Base-by-base conservation (phyloP, 2,113 vertebrate genomes). In the Ailuropoda melanoleuca region DNA sequence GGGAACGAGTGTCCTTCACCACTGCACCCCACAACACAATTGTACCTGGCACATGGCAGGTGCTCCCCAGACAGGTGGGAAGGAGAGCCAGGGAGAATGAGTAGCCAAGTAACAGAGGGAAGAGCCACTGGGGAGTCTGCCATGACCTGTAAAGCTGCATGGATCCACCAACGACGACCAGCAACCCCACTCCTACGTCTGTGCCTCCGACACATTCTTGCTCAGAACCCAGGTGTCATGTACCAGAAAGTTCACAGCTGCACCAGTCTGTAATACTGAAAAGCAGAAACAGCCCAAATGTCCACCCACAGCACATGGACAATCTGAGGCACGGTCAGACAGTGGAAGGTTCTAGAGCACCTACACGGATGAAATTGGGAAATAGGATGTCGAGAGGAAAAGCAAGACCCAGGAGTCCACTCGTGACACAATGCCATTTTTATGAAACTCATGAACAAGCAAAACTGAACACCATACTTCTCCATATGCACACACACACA, bases 201-300 rank as follows among this genome's bases (percentile, higher is more conserved):
- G 13, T 1, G 13, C 2, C 14, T n/a, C 8, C n/a, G 78, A 19
- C 37, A 77, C 43, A 14, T 1, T 18, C 58, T 13, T 2, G 26
- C 46, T 64, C 37, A 19, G 2, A 2, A 4, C 2, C n/a, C 72
- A 31, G 39, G 64, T 24, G 26, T 31, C 0, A 0, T 1, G 18
- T 11, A 7, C 19, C 39, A 5, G 34, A 85, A 82, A 34, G 43
- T 1, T 60, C 72, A 60, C 17, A 9, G 88, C 62, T n/a, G 24
- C 10, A 14, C 4, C 1, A 2, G 12, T 21, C 2, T 81, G 24
- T 37, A 23, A 92, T 6, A 43, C 6, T 0, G 7, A 77, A 46
- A 88, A 62, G 43, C 19, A 31, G 64, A n/a, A 80, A 56, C 3
- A 8, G 39, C 50, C 31, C 24, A 4, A 50, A 31, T 0, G 37